Conservation (phyloP, 2,888 invertebrate genomes). For the Oscheius myriophilus region DNA sequence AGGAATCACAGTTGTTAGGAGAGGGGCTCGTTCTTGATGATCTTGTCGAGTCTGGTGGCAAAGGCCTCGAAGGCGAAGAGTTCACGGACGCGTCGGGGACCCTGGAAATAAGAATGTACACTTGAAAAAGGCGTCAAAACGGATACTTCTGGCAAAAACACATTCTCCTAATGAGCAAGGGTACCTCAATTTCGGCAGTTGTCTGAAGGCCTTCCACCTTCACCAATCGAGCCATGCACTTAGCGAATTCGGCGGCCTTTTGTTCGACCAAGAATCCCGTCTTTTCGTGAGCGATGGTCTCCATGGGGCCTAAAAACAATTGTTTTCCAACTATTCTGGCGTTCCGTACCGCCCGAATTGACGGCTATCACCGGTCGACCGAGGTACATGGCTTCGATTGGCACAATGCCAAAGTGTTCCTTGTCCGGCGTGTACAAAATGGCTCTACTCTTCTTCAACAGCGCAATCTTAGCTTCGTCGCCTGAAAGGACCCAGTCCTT, state of each 20-base stretch:
- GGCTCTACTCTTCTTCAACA: constrained; percentile 82
- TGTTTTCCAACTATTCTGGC: neutral
- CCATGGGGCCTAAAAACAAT: constrained; percentile 79
- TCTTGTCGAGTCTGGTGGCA: constrained; percentile 37
- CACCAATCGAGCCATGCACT: constrained; percentile 51
- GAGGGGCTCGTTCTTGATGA: constrained; percentile 24
- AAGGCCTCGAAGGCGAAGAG: constrained; percentile 61
- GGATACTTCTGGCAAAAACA: neutral
- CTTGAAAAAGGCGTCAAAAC: too few relatives aligned
- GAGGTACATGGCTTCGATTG: constrained; percentile 96
- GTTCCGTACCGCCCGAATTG: constrained; percentile 82
- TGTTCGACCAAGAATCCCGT: constrained; percentile 73
- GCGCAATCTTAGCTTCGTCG: constrained; percentile 83
- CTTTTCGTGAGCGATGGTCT: constrained; percentile 79
- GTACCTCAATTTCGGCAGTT: constrained; percentile 14
- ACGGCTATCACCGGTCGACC: constrained; percentile 92
- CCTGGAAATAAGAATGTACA: constrained; percentile 32
- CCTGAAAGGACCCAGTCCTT: constrained; percentile 70
- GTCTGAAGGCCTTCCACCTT: constrained; percentile 16
- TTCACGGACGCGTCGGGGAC: constrained; percentile 50
- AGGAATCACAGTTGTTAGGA: too few relatives aligned
- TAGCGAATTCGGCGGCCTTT: constrained; percentile 48
- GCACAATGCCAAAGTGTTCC: constrained; percentile 99
- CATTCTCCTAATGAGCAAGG: neutral
- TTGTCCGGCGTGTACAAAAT: constrained; percentile 93